Evolutionary conservation across 2,113 vertebrate species (phyloP), one percentile per base, ranked within the genome.

Genomic region (Clupea harengus): DNA sequence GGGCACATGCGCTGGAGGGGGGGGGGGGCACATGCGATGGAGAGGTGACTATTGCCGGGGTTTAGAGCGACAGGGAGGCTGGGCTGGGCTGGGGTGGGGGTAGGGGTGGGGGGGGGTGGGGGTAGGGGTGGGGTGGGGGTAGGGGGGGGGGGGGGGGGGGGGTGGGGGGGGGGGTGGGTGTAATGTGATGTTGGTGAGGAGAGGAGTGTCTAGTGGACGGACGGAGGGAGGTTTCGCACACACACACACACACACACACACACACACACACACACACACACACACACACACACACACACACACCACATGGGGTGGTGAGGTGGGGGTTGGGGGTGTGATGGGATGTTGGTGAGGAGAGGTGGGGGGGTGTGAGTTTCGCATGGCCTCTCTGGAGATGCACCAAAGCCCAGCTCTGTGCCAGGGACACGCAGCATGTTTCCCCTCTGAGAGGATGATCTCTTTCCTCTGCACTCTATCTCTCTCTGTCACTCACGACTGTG

Each of bases 401-500:
- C 60, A 50, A 11, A 13, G 81, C 50, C 22, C 4, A 25, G 0
- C 28, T 44, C 20, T n/a, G 20, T 90, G 87, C 85, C 90, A 88
- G 83, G 86, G 90, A 88, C 85, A 87, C 81, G 44, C 45, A 45
- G 67, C 50, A 28, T 39, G 82, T 54, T 67, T 67, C 7, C 60
- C 60, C 2, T 28, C n/a, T 67, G 64, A 67, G 0, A 60, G 54
- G 64, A 67, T 67, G n/a, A 67, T 67, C 64, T 67, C 25, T 28
- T 8, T 67, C n/a, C 54, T 60, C 17, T 44, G 10, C 47, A 22
- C 28, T 86, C 81, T 84, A 57, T 81, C 47, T 81, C 72, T 45
- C 50, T 85, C 75, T 54, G 50, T 86, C 60, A 60, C 20, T 85
- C 83, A 83, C 57, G 44, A 60, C 82, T 9, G 6, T 64, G 52